Percentiles rank a stretch among this genome's conserved stretches.
phyloP scores from a whole-genome alignment of 2,888 invertebrate species.

The Torymus tubicola region DNA sequence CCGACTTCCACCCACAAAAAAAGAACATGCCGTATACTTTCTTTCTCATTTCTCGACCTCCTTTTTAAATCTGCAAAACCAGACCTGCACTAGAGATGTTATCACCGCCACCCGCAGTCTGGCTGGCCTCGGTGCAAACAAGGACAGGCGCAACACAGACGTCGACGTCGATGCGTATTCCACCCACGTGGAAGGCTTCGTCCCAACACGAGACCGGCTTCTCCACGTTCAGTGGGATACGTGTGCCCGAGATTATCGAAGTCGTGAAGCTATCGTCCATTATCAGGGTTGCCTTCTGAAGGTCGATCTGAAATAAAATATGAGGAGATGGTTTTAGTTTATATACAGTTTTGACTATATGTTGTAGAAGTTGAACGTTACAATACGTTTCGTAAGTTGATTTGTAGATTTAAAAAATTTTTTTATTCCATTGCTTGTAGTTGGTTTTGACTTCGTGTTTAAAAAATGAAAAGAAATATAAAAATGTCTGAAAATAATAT shows the following conservation, averaged over 20 bases:
- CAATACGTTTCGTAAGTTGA: too few relatives aligned
- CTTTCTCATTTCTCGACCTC: too few relatives aligned
- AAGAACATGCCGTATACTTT: background rate
- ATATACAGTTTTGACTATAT: too few relatives aligned
- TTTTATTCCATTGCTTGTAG: too few relatives aligned
- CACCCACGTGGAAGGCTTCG: conserved; percentile 79
- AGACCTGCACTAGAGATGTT: conserved; percentile 94
- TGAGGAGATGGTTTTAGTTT: too few relatives aligned
- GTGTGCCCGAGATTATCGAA: conserved; percentile 79
- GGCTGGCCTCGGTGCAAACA: conserved; percentile 87
- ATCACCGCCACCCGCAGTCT: conserved; percentile 92
- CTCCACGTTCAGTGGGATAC: conserved; percentile 83
- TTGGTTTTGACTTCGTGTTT: too few relatives aligned
- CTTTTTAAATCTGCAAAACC: conserved; percentile 80
- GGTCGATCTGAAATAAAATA: conserved; percentile 75
- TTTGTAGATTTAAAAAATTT: too few relatives aligned
- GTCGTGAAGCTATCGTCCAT: conserved; percentile 91
- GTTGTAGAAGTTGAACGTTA: too few relatives aligned
- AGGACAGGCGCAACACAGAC: conserved; percentile 91
- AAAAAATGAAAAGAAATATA: too few relatives aligned
- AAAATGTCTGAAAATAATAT: too few relatives aligned
- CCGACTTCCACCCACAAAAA: background rate
- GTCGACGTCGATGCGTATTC: conserved; percentile 77
- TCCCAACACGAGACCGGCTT: conserved; percentile 91
- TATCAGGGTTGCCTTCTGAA: conserved; percentile 81